Evolutionary conservation across 2,113 vertebrate genomes (phyloP).

Genomic region (Terrapene triunguis): DNA sequence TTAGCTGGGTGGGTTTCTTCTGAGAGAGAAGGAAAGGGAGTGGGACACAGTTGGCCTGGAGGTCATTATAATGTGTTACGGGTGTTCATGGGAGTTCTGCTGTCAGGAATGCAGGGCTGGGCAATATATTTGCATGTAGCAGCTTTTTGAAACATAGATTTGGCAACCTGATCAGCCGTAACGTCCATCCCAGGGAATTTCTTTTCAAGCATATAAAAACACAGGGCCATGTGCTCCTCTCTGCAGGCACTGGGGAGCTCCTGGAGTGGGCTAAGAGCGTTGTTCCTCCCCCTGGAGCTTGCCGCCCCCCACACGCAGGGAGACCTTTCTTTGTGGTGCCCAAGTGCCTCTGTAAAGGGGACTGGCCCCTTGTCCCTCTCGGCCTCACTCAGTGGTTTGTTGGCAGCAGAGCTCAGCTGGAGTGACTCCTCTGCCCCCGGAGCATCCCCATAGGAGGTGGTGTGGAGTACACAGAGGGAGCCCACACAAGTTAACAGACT

Average conservation of each 20-base stretch:
- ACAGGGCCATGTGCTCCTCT: background rate
- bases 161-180: background rate
- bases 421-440: background rate
- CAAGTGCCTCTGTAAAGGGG: background rate
- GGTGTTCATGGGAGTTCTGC: background rate
- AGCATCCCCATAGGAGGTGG: too few relatives aligned
- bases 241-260: background rate
- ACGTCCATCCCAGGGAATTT: fast-evolving
- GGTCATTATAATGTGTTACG: fast-evolving
- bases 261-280: background rate
- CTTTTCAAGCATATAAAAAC: background rate
- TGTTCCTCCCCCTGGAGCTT: background rate
- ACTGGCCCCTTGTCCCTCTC: background rate
- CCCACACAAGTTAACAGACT: background rate
- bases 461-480: background rate
- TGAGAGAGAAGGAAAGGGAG: background rate
- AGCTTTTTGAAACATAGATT: background rate
- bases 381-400: background rate
- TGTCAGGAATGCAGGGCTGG: background rate
- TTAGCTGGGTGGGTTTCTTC: background rate
- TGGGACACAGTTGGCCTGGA: background rate
- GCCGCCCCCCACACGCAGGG: background rate
- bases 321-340: background rate
- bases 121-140: background rate
- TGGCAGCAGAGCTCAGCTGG: background rate